phyloP scores from a whole-genome alignment of 2,888 invertebrate genomes.

The Timema cristinae region DNA sequence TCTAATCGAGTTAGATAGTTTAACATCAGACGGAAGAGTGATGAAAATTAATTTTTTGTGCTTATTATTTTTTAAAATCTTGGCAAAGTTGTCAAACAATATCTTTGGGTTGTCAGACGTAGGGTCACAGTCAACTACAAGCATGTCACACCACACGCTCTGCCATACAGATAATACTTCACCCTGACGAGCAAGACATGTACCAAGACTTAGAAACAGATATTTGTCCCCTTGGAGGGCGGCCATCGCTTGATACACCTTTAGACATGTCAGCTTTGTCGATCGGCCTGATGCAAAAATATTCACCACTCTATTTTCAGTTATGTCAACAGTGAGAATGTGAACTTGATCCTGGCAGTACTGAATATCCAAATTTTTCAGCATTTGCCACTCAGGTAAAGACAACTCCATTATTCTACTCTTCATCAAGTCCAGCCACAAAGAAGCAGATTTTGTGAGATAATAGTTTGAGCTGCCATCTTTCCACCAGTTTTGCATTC shows the following conservation, averaged over 20 bases:
- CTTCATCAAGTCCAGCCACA: constrained; percentile 15
- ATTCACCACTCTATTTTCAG: constrained; percentile 8
- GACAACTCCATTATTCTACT: constrained; percentile 5
- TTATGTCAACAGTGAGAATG: neutral
- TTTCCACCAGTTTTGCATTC: constrained; percentile 17
- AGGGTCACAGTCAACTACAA: constrained; percentile 2
- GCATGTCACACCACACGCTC: constrained; percentile 9
- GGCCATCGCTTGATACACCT: constrained; percentile 6
- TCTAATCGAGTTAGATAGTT: constrained; percentile 1
- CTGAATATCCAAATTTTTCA: neutral
- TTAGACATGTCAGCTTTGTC: neutral
- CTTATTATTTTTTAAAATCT: neutral
- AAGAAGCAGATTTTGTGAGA: neutral
- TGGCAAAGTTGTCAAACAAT: constrained; percentile 9
- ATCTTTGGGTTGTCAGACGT: neutral
- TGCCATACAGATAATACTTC: constrained; percentile 12
- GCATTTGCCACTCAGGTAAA: neutral
- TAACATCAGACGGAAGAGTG: constrained; percentile 9
- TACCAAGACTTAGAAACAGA: constrained; percentile 2
- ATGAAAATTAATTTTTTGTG: neutral
- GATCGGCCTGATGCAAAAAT: neutral
- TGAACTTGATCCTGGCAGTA: neutral
- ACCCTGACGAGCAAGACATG: constrained; percentile 3
- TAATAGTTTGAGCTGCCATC: constrained; percentile 11
- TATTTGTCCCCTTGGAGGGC: neutral